A percentile compares a stretch with the other conserved stretches of the same genome.
phyloP scores from a whole-genome alignment of 2,797 vertebrate genomes.

The Melanotaenia parkinsoni region DNA sequence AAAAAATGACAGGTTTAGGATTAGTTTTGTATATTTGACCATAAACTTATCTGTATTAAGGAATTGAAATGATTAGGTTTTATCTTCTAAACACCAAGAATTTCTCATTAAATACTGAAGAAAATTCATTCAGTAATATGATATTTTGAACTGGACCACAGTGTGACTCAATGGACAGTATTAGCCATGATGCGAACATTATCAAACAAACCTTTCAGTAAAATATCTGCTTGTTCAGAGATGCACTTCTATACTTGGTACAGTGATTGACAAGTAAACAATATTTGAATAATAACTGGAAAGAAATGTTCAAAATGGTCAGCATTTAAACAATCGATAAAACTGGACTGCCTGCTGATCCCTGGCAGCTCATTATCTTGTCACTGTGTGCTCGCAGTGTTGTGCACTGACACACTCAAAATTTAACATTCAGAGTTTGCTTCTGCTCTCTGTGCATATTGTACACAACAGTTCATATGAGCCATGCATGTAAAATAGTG shows the following conservation, averaged over 20 bases:
- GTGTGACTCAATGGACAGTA: background rate
- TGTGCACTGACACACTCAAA: constrained; percentile 10
- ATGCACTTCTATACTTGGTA: background rate
- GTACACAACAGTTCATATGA: constrained; percentile 1
- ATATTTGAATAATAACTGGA: constrained; percentile 5
- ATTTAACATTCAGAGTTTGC: constrained; percentile 26
- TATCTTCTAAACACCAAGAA: background rate
- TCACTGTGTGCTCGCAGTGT: constrained; percentile 29
- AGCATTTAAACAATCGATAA: constrained; percentile 33
- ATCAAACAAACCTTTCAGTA: constrained; percentile 3
- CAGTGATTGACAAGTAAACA: background rate
- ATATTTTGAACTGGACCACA: background rate
- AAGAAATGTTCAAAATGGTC: constrained; percentile 17
- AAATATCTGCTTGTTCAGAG: constrained; percentile 16
- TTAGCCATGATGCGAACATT: background rate
- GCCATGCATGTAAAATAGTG: constrained; percentile 53
- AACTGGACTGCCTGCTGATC: constrained; percentile 44
- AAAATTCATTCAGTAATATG: background rate
- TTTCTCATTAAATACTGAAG: constrained; percentile 2
- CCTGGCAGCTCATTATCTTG: constrained; percentile 52
- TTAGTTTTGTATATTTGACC: background rate
- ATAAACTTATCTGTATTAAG: background rate
- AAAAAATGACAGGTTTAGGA: background rate
- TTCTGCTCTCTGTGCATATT: constrained; percentile 24
- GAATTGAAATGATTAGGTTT: background rate